phyloP scores from a whole-genome alignment of 1,140 invertebrate genomes.

The Drosophila ercepeae region DNA sequence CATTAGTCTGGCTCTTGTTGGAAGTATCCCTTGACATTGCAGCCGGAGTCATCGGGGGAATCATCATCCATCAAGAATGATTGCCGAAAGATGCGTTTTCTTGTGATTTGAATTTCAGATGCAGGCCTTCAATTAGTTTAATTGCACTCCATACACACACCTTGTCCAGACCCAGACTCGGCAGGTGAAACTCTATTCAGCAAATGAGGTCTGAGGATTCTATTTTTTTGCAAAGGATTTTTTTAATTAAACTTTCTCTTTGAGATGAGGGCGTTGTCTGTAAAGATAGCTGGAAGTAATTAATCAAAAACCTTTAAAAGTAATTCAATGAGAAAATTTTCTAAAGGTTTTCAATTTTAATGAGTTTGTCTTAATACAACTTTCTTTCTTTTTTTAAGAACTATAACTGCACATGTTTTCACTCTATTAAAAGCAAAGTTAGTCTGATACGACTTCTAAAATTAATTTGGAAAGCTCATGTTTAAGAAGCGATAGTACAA shows the following conservation, averaged over 20 bases:
- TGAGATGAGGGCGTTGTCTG: slow-evolving; percentile 24
- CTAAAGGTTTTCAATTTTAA: not conserved
- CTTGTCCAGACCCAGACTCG: not conserved
- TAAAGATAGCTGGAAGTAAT: slow-evolving; percentile 2
- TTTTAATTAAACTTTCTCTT: not conserved
- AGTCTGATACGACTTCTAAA: slow-evolving; percentile 17
- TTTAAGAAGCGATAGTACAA: slow-evolving; percentile 52
- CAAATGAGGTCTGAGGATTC: not conserved
- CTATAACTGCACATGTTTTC: slow-evolving; percentile 41
- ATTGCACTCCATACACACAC: slow-evolving; percentile 51
- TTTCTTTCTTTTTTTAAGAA: slow-evolving; percentile 12
- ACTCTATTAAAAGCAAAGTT: not conserved
- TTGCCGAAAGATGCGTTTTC: slow-evolving; percentile 75
- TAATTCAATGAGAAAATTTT: slow-evolving; percentile 7
- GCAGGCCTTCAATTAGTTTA: slow-evolving; percentile 77
- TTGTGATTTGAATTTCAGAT: slow-evolving; percentile 77
- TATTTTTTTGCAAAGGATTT: slow-evolving; percentile 22
- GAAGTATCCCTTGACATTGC: slow-evolving; percentile 75
- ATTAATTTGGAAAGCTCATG: slow-evolving; percentile 71
- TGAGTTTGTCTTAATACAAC: not conserved
- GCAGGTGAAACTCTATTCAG: slow-evolving; percentile 59
- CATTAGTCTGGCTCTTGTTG: slow-evolving; percentile 64
- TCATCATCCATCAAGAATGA: slow-evolving; percentile 82
- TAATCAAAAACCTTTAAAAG: slow-evolving; percentile 2
- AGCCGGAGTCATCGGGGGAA: slow-evolving; percentile 60